Conservation (phyloP, 2,888 invertebrate genomes). For the Laothoe populi region DNA sequence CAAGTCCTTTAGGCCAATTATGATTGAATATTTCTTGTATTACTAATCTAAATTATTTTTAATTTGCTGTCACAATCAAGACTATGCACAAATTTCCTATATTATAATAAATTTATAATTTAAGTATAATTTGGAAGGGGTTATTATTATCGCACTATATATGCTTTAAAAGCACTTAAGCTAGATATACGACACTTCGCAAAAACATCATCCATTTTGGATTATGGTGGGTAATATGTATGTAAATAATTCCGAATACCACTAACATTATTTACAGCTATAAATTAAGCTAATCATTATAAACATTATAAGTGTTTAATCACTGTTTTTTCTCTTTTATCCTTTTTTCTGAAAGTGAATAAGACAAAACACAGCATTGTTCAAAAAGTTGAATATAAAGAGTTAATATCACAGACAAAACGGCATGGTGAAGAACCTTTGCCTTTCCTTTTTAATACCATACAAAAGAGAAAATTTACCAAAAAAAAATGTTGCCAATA, state of each 20-base stretch:
- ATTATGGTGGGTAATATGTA: conserved; percentile 32
- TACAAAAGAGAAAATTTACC: neutral
- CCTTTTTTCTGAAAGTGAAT: too few relatives aligned
- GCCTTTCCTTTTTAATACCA: too few relatives aligned
- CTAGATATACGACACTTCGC: conserved; percentile 36
- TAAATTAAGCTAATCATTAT: neutral
- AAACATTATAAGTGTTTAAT: too few relatives aligned
- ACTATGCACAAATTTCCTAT: conserved; percentile 24
- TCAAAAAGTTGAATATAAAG: too few relatives aligned
- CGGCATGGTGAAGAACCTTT: too few relatives aligned
- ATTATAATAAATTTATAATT: conserved; percentile 5
- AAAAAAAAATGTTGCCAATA: neutral
- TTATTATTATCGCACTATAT: conserved; percentile 43
- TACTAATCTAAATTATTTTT: neutral
- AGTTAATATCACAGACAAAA: too few relatives aligned
- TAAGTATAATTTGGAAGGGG: conserved; percentile 30
- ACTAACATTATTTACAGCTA: conserved; percentile 28
- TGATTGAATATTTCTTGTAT: neutral
- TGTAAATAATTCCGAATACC: conserved; percentile 41
- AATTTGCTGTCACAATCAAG: conserved; percentile 20
- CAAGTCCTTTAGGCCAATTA: too few relatives aligned
- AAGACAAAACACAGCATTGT: too few relatives aligned
- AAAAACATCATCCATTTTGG: conserved; percentile 19
- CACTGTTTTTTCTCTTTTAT: too few relatives aligned
- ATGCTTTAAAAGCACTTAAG: conserved; percentile 52